A percentile compares a stretch with the other conserved stretches of the same genome.
Conservation (phyloP, 2,888 invertebrate species). For the Anthophora plumipes region DNA sequence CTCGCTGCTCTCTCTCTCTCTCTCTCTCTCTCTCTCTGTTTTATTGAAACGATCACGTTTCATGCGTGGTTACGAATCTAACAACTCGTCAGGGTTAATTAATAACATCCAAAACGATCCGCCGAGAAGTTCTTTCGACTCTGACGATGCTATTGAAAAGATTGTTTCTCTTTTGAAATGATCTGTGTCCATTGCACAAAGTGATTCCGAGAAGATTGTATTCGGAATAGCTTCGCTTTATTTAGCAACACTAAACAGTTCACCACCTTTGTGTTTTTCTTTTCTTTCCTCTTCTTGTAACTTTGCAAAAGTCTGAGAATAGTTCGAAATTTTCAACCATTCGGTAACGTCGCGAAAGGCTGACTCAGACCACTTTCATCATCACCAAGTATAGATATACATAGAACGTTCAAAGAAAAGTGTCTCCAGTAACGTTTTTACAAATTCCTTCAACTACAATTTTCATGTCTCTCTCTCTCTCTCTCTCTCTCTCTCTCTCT, state of each 20-base stretch:
- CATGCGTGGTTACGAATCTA: not conserved
- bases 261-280: no score
- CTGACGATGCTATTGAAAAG: no score
- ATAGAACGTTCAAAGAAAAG: not conserved
- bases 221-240: not conserved
- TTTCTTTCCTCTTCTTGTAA: no score
- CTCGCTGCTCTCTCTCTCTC: not conserved
- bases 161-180: not conserved
- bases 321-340: no score
- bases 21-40: not conserved
- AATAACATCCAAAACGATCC: slow-evolving; percentile 31
- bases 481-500: not conserved
- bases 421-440: not conserved
- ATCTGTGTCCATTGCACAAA: not conserved
- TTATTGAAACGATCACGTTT: slow-evolving; percentile 18
- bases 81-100: slow-evolving; percentile 40
- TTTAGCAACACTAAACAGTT: not conserved
- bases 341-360: no score
- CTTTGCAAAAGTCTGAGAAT: no score
- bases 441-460: not conserved
- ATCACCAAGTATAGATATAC: no score
- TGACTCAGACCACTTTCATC: no score
- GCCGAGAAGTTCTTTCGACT: not conserved
- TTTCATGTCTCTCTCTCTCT: not conserved
- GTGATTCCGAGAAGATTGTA: not conserved